A percentile compares a stretch with the other conserved stretches of the same genome.
These are phyloP conservation scores for Parascotia fuliginaria DNA, from an alignment of 2,888 invertebrate genomes.

Conservation along the genomic window DNA sequence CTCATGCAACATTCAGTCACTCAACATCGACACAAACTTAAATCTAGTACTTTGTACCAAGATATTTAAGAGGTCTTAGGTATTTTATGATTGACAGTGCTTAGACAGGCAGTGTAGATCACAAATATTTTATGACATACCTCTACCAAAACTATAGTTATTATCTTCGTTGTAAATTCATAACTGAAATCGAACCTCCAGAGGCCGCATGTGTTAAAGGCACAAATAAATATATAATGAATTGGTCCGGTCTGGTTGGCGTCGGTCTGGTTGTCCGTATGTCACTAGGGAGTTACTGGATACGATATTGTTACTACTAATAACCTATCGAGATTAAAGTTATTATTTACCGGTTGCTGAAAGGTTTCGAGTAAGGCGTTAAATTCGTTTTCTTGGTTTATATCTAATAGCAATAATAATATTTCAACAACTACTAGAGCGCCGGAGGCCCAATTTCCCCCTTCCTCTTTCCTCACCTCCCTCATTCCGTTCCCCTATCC, in stretches of 20 bases:
- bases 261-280: conserved; percentile 8
- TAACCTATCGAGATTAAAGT: neutral
- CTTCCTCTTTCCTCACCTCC: too few relatives aligned
- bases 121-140: conserved; percentile 27
- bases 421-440: too few relatives aligned
- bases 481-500: too few relatives aligned
- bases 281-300: conserved; percentile 7
- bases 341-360: neutral
- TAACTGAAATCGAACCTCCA: conserved; percentile 50
- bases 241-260: conserved; percentile 26
- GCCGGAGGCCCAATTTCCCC: too few relatives aligned
- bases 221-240: conserved; percentile 35
- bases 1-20: too few relatives aligned
- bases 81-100: too few relatives aligned
- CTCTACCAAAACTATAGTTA: conserved; percentile 32
- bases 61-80: too few relatives aligned
- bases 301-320: neutral
- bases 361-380: neutral
- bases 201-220: conserved; percentile 37
- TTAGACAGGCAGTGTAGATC: conserved; percentile 11
- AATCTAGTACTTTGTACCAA: too few relatives aligned
- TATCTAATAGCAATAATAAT: too few relatives aligned
- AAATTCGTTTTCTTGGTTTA: too few relatives aligned
- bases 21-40: too few relatives aligned
- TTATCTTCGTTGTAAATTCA: conserved; percentile 59